phyloP scores from a whole-genome alignment of 2,797 vertebrate species.

The Pangasius krempfi region DNA sequence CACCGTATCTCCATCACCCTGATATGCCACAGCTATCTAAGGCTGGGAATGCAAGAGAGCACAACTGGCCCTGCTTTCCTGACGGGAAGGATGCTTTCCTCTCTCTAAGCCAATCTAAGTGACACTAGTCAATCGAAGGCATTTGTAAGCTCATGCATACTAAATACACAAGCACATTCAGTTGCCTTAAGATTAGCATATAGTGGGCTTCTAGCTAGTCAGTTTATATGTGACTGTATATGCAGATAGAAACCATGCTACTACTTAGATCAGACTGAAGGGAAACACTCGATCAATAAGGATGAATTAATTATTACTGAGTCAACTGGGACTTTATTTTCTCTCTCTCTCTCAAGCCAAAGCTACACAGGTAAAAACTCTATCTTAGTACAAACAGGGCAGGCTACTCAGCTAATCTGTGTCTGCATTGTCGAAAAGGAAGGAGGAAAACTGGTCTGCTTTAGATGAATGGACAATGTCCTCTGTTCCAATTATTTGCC shows the following conservation, averaged over 20 bases:
- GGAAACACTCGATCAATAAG: conserved; percentile 1
- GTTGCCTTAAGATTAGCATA: not conserved
- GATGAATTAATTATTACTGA: conserved; percentile 11
- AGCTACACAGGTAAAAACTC: not conserved
- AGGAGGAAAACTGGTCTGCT: not conserved
- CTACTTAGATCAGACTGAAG: not conserved
- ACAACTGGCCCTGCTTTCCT: not conserved
- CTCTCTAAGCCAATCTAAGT: not conserved
- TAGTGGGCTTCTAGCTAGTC: not conserved
- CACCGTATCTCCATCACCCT: not conserved
- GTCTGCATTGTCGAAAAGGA: not conserved
- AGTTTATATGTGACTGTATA: not conserved
- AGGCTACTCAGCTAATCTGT: not conserved
- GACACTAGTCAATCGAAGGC: not conserved
- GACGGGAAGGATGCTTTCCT: not conserved
- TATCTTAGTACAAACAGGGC: no score
- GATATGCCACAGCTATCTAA: not conserved
- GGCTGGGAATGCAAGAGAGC: not conserved
- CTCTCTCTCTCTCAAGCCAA: not conserved
- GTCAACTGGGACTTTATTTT: not conserved
- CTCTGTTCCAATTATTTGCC: not conserved
- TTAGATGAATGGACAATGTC: not conserved
- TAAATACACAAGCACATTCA: not conserved
- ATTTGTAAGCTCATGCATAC: not conserved
- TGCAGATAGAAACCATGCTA: not conserved